These are phyloP conservation scores for Noctilio leporinus DNA, from an alignment of 2,113 vertebrate species.

Conservation along the genomic window DNA sequence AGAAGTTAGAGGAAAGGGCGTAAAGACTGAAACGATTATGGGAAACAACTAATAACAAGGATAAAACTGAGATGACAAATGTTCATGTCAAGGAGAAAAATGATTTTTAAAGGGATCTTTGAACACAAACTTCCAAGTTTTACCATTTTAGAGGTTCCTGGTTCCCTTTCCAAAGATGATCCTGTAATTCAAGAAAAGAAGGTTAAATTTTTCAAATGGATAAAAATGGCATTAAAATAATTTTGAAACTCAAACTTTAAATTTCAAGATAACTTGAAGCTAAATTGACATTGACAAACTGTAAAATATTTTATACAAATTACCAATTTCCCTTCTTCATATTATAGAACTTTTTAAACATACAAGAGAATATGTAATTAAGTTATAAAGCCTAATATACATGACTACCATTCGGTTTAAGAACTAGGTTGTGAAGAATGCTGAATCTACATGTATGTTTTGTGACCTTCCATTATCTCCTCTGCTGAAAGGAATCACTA, in stretches of 20 bases:
- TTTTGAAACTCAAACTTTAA: conserved; percentile 19
- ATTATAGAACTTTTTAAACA: neutral
- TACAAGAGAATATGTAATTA: neutral
- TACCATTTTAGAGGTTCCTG: conserved; percentile 59
- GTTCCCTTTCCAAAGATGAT: conserved; percentile 18
- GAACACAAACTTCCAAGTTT: neutral
- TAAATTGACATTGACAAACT: neutral
- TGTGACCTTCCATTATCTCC: neutral
- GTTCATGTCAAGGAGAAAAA: neutral
- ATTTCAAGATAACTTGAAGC: neutral
- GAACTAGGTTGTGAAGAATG: neutral
- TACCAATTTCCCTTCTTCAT: neutral
- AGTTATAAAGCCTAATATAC: neutral
- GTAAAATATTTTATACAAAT: neutral
- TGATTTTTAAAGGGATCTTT: neutral
- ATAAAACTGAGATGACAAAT: neutral
- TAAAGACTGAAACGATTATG: neutral
- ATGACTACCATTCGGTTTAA: neutral
- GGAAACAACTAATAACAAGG: neutral
- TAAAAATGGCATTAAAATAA: conserved; percentile 4
- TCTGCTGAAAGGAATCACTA: neutral
- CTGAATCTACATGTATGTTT: neutral
- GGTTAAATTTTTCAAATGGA: neutral
- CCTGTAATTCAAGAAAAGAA: conserved; percentile 55
- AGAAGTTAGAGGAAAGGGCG: neutral